phyloP scores from a whole-genome alignment of 2,888 invertebrate species.

The Lepidochrysops patricia region DNA sequence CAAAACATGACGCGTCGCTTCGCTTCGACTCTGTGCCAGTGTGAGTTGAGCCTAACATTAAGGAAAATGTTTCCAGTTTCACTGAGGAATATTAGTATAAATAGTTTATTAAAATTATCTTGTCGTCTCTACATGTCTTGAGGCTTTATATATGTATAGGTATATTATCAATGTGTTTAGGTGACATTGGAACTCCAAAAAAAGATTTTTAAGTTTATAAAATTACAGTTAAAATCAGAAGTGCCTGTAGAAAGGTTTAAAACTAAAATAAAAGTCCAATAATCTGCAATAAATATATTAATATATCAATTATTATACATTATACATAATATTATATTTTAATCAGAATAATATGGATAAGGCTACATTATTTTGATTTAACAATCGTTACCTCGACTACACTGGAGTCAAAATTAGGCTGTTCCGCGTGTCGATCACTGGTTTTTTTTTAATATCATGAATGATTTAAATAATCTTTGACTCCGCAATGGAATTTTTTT shows the following conservation, averaged over 20 bases:
- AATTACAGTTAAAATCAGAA: not conserved
- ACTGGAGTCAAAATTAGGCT: slow-evolving; percentile 20
- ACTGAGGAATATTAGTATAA: no score
- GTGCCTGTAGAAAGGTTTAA: no score
- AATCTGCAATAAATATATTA: slow-evolving; percentile 65
- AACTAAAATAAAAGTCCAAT: slow-evolving; percentile 26
- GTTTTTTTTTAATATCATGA: not conserved
- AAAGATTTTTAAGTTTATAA: no score
- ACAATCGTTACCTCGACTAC: slow-evolving; percentile 49
- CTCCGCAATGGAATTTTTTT: not conserved
- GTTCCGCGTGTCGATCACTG: not conserved
- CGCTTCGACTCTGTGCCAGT: no score
- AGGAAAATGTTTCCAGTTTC: no score
- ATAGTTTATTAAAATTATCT: no score
- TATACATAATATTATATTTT: slow-evolving; percentile 42
- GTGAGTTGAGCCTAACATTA: no score
- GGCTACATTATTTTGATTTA: slow-evolving; percentile 57
- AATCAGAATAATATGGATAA: slow-evolving; percentile 61
- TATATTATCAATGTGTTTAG: no score
- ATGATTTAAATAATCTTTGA: not conserved
- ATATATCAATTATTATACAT: slow-evolving; percentile 59
- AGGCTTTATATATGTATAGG: no score
- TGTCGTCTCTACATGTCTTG: no score
- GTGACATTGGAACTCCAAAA: no score
- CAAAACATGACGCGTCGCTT: no score